A percentile compares a stretch with the other conserved stretches of the same genome.
phyloP scores from a whole-genome alignment of 2,888 invertebrate species.

The Eupithecia centaureata region DNA sequence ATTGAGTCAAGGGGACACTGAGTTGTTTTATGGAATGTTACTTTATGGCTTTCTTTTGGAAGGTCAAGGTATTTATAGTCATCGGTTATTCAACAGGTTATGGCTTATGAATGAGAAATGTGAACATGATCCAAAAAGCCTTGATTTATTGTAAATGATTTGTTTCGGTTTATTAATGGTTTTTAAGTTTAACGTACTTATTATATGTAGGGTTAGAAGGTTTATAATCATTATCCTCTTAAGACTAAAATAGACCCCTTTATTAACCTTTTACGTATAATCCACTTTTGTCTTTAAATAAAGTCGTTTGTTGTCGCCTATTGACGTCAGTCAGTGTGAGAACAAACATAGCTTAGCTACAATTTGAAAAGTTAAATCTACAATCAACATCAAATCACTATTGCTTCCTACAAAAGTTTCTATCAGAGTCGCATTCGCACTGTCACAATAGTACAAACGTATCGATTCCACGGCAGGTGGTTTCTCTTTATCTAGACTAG shows the following conservation, averaged over 20 bases:
- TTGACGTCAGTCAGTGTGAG: background rate
- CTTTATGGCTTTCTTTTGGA: slow-evolving; percentile 34
- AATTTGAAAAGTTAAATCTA: background rate
- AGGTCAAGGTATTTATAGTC: slow-evolving; percentile 31
- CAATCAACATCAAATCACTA: background rate
- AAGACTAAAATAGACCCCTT: too few relatives aligned
- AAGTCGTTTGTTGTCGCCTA: background rate
- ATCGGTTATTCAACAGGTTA: slow-evolving; percentile 28
- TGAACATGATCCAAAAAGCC: slow-evolving; percentile 10
- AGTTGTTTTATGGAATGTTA: slow-evolving; percentile 27
- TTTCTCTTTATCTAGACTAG: slow-evolving; percentile 62
- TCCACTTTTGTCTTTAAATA: background rate
- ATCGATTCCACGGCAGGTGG: slow-evolving; percentile 46
- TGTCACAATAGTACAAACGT: slow-evolving; percentile 28
- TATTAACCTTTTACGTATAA: background rate
- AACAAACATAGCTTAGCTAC: too few relatives aligned
- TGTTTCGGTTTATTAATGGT: slow-evolving; percentile 12
- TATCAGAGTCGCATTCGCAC: background rate
- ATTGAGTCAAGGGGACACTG: slow-evolving; percentile 31
- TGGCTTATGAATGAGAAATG: slow-evolving; percentile 7
- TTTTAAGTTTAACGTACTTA: slow-evolving; percentile 3
- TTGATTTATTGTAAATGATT: slow-evolving; percentile 25
- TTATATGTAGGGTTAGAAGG: slow-evolving; percentile 3
- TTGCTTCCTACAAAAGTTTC: slow-evolving; percentile 16
- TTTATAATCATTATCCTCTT: background rate